Conservation (phyloP, 2,888 invertebrate genomes). For the Aphodius granarius region DNA sequence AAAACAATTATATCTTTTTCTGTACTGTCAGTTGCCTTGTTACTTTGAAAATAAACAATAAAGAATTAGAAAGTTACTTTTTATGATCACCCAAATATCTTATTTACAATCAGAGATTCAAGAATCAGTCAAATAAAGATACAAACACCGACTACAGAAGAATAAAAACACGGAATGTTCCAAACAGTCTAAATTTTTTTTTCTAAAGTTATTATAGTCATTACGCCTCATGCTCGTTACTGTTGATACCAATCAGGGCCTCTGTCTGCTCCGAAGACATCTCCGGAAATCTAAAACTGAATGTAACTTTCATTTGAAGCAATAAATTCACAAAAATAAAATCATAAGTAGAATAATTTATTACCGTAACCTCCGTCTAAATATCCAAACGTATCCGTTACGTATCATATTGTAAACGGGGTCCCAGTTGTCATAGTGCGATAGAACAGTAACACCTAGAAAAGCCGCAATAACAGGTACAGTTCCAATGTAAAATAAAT, state of each 20-base stretch:
- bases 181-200: background rate
- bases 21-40: background rate
- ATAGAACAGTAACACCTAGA: slow-evolving; percentile 67
- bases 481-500: slow-evolving; percentile 76
- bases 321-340: background rate
- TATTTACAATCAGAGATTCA: background rate
- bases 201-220: background rate
- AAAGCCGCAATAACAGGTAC: slow-evolving; percentile 78
- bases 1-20: background rate
- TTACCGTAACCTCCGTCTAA: slow-evolving; percentile 58
- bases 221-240: slow-evolving; percentile 61
- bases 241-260: slow-evolving; percentile 65
- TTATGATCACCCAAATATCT: background rate
- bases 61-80: background rate
- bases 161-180: background rate
- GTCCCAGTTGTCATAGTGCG: slow-evolving; percentile 82
- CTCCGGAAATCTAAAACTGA: slow-evolving; percentile 60
- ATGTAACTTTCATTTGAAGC: slow-evolving; percentile 14
- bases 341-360: background rate
- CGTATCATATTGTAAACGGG: slow-evolving; percentile 66
- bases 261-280: slow-evolving; percentile 70
- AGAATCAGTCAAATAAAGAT: background rate
- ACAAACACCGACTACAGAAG: background rate
- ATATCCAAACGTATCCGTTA: slow-evolving; percentile 56
- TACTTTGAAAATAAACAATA: too few species aligned